Evolutionary conservation across 2,888 invertebrate species (phyloP), one percentile per base, ranked within the genome.

Genomic region (Lucinisca nassula): DNA sequence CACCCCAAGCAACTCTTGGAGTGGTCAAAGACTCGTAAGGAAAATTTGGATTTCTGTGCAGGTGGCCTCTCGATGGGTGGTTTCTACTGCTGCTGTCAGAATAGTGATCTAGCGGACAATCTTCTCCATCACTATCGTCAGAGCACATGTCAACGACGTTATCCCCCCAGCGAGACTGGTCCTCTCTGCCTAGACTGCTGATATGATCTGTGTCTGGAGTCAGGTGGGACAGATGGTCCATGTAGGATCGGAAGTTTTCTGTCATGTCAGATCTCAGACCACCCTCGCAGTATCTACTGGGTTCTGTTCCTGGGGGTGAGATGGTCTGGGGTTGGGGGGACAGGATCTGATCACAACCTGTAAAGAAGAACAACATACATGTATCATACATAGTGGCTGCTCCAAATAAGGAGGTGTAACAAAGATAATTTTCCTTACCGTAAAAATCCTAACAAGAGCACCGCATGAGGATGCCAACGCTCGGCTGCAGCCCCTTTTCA

Each of bases 201-300:
- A 70, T 49, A 40, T 49, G 72, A 76, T 92, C 90, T 17, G 89
- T 86, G 21, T 90, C 90, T 14, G 87, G 85, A 17, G 92, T 88
- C 12, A 94, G 90, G 32, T 92, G 88, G 0, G 94, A 93, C 45
- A 94, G 84, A 76, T 94, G 94, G n/a, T 88, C 92, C 92, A 94
- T 93, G 83, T 94, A 94, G 38, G 90, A 90, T 6, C 94, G 88
- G 84, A 94, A 94, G 70, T 93, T 90, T 4, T 93, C 92, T 0
- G 92, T 90, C 84, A 94, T 90, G 55, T 90, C 82, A 4, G 84
- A 58, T 6, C 49, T 77, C n/a, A 37, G 32, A 0, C 32, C 51
- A 38, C 74, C 74, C 21, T 76, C 58, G 74, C 78, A 45, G 38
- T 80, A 78, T 61, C 49, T 82, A 3, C 24, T 27, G 14, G 76